Percentiles rank a stretch among this genome's conserved stretches.
phyloP scores from a whole-genome alignment of 2,888 invertebrate species.

The Noctua fimbriata region DNA sequence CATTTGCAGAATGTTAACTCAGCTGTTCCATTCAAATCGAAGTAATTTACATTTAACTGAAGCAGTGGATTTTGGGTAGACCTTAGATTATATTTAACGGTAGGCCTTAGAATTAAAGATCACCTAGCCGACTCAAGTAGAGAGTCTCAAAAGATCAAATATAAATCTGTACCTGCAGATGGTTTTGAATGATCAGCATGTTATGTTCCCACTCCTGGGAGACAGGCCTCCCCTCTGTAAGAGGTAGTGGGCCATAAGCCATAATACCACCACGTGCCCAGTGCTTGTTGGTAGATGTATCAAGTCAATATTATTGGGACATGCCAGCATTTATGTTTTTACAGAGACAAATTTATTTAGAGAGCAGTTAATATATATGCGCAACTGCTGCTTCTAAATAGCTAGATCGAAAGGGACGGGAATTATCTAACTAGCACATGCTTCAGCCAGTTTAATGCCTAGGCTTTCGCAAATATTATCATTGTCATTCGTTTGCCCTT shows the following conservation, averaged over 20 bases:
- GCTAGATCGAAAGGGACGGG: background rate
- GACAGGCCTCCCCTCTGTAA: background rate
- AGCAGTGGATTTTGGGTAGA: conserved; percentile 1
- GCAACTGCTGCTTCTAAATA: background rate
- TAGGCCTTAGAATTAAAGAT: background rate
- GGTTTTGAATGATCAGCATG: background rate
- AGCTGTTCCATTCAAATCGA: conserved; percentile 21
- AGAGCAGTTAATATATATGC: background rate
- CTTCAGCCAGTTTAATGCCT: background rate
- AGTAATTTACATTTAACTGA: conserved; percentile 9
- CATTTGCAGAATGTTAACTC: conserved; percentile 40
- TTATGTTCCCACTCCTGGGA: background rate
- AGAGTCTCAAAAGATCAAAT: background rate
- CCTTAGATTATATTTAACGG: background rate
- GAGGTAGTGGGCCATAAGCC: background rate
- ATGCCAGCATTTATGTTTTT: background rate
- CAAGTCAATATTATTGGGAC: background rate
- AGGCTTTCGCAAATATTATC: background rate
- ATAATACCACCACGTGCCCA: background rate
- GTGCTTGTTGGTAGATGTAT: background rate
- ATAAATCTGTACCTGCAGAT: background rate
- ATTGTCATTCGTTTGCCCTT: background rate
- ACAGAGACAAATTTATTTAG: background rate
- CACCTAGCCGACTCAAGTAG: too few relatives aligned
- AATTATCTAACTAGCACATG: background rate